Evolutionary conservation across 2,797 vertebrate species (phyloP).

Genomic region (Malurus leucopterus): DNA sequence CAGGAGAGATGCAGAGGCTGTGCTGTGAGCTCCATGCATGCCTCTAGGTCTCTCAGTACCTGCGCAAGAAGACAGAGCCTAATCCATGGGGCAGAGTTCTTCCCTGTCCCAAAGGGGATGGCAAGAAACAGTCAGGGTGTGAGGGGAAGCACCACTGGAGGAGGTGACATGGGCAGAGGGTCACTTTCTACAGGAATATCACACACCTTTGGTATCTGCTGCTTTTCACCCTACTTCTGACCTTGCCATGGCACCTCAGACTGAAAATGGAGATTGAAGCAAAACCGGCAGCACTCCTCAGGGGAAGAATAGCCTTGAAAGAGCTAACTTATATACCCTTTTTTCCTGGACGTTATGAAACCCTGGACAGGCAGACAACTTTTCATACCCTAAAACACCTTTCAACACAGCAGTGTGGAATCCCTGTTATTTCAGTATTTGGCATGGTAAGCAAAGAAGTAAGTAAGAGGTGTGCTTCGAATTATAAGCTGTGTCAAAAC

Average conservation of each 20-base stretch:
- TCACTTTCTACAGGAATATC: neutral
- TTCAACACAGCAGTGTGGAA: neutral
- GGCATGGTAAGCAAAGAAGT: neutral
- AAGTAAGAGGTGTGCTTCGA: neutral
- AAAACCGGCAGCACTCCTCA: neutral
- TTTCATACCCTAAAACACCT: neutral
- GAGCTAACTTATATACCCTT: neutral
- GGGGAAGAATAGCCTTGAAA: neutral
- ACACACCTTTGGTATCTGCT: neutral
- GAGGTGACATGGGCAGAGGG: rapidly evolving
- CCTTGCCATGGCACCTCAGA: neutral
- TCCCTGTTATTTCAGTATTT: neutral
- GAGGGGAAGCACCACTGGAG: neutral
- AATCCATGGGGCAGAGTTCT: neutral
- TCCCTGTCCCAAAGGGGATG: neutral
- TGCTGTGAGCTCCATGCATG: neutral
- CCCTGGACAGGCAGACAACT: neutral
- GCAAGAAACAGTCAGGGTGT: neutral
- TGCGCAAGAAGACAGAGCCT: neutral
- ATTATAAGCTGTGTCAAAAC: neutral
- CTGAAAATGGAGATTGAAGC: neutral
- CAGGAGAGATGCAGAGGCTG: neutral
- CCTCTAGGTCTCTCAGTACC: neutral
- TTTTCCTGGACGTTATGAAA: neutral
- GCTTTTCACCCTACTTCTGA: neutral